These are phyloP conservation scores for Trachythela sp. DNA, from an alignment of 64 coral and sea anemone species.

Conservation along the genomic window DNA sequence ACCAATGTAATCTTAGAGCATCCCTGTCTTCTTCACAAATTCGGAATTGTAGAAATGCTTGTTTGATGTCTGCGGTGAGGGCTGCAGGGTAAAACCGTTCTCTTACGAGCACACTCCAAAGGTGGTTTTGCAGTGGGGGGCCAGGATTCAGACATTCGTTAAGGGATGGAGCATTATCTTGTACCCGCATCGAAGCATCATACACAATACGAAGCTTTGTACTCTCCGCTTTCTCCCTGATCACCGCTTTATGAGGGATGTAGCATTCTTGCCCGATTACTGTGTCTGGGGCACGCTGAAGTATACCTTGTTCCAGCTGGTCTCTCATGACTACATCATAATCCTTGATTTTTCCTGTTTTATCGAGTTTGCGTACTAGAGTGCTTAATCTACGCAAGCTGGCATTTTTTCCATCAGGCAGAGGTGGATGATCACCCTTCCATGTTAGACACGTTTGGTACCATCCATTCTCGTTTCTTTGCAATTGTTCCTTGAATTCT, in stretches of 20 bases:
- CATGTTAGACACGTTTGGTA: no score
- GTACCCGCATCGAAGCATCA: background rate
- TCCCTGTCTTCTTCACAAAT: slow-evolving; percentile 6
- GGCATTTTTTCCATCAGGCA: no score
- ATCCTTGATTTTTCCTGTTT: background rate
- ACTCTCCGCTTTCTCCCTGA: slow-evolving; percentile 12
- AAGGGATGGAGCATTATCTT: background rate
- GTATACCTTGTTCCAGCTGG: slow-evolving; percentile 18
- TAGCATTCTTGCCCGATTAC: slow-evolving; percentile 10
- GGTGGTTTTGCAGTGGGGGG: slow-evolving; percentile 35
- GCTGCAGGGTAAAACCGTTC: slow-evolving; percentile 23
- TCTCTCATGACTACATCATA: slow-evolving; percentile 46
- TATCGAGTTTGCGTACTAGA: slow-evolving; percentile 23
- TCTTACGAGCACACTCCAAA: slow-evolving; percentile 10
- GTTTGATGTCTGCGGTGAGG: slow-evolving; percentile 39
- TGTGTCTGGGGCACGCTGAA: background rate
- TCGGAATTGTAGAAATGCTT: slow-evolving; percentile 42
- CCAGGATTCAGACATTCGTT: slow-evolving; percentile 43
- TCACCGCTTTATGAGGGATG: slow-evolving; percentile 29
- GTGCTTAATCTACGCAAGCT: background rate
- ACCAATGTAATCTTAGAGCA: slow-evolving; percentile 25
- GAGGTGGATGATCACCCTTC: no score
- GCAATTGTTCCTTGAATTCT: no score
- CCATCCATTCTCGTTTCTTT: no score
- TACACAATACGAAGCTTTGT: slow-evolving; percentile 30